Percentiles rank a stretch among this genome's conserved stretches.
Evolutionary conservation across 2,888 invertebrate species (phyloP).

Genomic region (Dichetophora obliterata): DNA sequence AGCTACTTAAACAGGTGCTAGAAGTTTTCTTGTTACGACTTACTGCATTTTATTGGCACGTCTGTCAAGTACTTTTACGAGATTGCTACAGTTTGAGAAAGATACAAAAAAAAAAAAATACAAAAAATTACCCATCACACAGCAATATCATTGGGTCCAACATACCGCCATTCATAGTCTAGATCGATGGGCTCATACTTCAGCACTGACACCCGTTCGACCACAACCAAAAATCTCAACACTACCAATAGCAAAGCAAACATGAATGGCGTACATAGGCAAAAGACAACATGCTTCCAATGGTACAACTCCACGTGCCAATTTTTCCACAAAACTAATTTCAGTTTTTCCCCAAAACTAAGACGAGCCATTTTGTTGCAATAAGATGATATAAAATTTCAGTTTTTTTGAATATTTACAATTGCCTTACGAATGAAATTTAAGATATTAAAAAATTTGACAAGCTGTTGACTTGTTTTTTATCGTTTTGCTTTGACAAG

Average conservation of each 20-base stretch:
- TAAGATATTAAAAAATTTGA: too few species aligned
- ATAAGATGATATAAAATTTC: not conserved
- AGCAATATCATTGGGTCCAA: not conserved
- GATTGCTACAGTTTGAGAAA: not conserved
- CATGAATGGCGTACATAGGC: conserved; percentile 1
- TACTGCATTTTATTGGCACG: not conserved
- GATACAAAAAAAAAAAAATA: not conserved
- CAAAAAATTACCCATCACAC: not conserved
- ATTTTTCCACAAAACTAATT: conserved; percentile 23
- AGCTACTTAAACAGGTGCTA: too few species aligned
- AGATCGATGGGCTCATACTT: not conserved
- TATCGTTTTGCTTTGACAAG: too few species aligned
- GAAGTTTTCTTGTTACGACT: not conserved
- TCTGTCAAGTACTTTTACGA: too few species aligned
- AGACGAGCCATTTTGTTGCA: not conserved
- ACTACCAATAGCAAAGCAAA: not conserved
- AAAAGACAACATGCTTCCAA: not conserved
- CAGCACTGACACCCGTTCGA: not conserved
- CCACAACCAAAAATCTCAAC: not conserved
- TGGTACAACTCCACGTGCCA: not conserved
- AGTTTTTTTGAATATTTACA: too few species aligned
- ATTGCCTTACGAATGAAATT: too few species aligned
- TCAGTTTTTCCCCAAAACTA: not conserved
- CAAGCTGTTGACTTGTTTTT: too few species aligned
- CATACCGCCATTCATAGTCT: not conserved